Base-by-base conservation (phyloP, 1,140 invertebrate genomes). In the Schlechtendalia chinensis region DNA sequence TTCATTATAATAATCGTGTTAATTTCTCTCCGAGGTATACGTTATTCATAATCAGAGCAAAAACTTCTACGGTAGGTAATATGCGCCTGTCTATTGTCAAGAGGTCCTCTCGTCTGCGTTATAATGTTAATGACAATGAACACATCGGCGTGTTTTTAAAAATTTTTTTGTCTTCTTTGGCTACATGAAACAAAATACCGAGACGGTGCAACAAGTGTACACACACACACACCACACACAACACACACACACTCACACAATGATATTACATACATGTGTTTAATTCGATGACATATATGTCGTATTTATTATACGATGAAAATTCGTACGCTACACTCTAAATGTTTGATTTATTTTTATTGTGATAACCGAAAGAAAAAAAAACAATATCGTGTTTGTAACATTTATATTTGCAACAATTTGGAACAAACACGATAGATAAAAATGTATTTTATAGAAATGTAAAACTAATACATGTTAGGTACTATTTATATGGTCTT, bases 1-100 rank as follows among this genome's bases (percentile, higher is more conserved):
- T 72, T 72, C 27, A 54, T 29, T 72, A 32, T 72, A 69, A 69
- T 69, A 69, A 69, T 69, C 69, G 24, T 17, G 50, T 54, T 72
- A 72, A 72, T 72, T 53, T 72, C 69, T 72, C 69, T 72, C 69
- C 8, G 27, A 19, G 50, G 14, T 24, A 54, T 50, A 50, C 47
- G 12, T 50, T 50, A 50, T 50, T 54, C 29, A 72, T 29, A 72
- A 72, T 72, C 69, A 54, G 69, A 72, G 69, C 69, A 72, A 29
- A 72, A 72, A 22, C 29, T 72, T 29, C 47, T 69, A 50, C 54
- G 67, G 45, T 53, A 39, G 32, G 8, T n/a, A n/a, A n/a, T n/a
- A n/a, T n/a, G n/a, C n/a, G n/a, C n/a, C 45, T 19, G 11, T 50
- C 12, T 67, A 53, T 32, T 72, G 47, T 72, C 69, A 53, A 17